These are phyloP conservation scores for Thaleichthys pacificus DNA, from an alignment of 2,797 vertebrate species.

Conservation along the genomic window DNA sequence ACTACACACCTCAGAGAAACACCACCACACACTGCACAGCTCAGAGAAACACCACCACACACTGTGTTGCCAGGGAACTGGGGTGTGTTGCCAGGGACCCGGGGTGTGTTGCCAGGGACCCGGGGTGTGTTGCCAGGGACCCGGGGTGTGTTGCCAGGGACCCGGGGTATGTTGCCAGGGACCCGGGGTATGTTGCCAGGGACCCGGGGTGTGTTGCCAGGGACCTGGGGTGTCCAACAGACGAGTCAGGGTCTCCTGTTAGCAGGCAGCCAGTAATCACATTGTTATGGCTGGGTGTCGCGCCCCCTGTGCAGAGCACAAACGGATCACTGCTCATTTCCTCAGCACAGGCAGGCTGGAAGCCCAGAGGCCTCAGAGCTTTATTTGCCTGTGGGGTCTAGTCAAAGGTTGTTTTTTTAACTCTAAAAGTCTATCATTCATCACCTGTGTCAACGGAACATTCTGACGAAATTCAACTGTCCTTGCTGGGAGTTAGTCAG, in stretches of 20 bases:
- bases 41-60: too few relatives aligned
- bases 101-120: not conserved
- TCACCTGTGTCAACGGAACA: not conserved
- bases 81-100: not conserved
- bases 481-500: not conserved
- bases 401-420: not conserved
- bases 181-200: not conserved
- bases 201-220: not conserved
- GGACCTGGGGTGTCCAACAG: not conserved
- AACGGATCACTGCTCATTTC: constrained; percentile 36
- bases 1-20: too few relatives aligned
- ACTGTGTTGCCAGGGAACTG: constrained; percentile 2
- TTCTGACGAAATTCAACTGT: not conserved
- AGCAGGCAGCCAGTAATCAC: constrained; percentile 24
- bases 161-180: not conserved
- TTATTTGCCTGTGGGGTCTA: constrained; percentile 13
- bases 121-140: not conserved
- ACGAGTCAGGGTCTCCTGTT: not conserved
- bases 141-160: constrained; percentile 1
- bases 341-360: constrained; percentile 4
- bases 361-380: constrained; percentile 22
- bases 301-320: constrained; percentile 9
- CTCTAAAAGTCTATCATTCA: not conserved
- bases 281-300: constrained; percentile 29
- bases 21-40: too few relatives aligned